Base-by-base conservation (phyloP, 2,113 vertebrate genomes). In the Etheostoma spectabile region DNA sequence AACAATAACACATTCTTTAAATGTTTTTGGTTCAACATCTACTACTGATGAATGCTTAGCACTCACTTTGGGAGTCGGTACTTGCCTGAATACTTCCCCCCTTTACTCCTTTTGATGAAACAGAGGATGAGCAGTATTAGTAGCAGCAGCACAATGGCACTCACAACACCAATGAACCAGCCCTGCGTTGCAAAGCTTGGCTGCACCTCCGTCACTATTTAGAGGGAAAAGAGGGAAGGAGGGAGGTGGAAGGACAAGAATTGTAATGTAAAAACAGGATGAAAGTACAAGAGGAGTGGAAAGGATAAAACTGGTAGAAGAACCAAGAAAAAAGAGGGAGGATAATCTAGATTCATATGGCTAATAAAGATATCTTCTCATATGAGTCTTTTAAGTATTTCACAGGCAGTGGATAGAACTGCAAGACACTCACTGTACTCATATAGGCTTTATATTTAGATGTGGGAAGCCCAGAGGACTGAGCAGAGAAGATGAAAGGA, bases 81-180 rank as follows among this genome's bases (percentile, higher is more conserved):
- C 85, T 92, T 93, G 93, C 97, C 97, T 91, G 97, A 98, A 91
- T 98, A 98, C 63, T 98, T 98, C 64, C 97, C 97, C 3, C 97
- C 97, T 91, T 98, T 98, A 92, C 94, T 97, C 85, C 96, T 96
- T 89, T 96, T 97, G 89, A 98, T 96, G 86, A 97, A 97, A 93
- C 96, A 98, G 70, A 97, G 94, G 71, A 97, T 96, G 48, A 98
- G 95, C 74, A 98, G 85, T 19, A 96, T 73, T 35, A 98, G 92
- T 48, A 97, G 88, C 68, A 97, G 80, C 56, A 98, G 93, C 18
- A 96, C 93, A 3, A 96, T 74, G 71, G 96, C 96, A 0, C 96
- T 96, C 79, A 98, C 94, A 7, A 97, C 93, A 1, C 96, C 96
- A 0, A 98, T 97, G 85, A 98, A 98, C 97, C 97, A 98, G 92